Evolutionary conservation across 2,888 invertebrate species (phyloP).

Genomic region (Amphipyra berbera): DNA sequence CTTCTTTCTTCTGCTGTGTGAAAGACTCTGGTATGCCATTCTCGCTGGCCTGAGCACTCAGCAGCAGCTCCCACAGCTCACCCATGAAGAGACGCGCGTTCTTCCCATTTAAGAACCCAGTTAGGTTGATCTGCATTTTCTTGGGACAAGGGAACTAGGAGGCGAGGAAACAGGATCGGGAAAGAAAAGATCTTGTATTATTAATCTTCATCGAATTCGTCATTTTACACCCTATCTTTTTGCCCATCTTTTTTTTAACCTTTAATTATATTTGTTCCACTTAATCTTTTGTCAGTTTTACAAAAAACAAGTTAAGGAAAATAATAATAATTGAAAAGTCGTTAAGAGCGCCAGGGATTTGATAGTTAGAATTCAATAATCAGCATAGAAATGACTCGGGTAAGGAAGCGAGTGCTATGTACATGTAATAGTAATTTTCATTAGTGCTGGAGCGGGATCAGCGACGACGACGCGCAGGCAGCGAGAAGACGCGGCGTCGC

Average conservation of each 20-base stretch:
- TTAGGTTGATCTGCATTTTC: slow-evolving; percentile 99
- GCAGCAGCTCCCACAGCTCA: slow-evolving; percentile 98
- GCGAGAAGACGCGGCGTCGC: slow-evolving; percentile 59
- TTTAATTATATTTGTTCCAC: slow-evolving; percentile 36
- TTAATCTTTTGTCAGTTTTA: slow-evolving; percentile 41
- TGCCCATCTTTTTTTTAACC: slow-evolving; percentile 28
- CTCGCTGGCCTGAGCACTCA: slow-evolving; percentile 98
- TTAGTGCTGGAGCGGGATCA: slow-evolving; percentile 59
- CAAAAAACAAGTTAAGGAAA: slow-evolving; percentile 55
- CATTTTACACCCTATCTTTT: slow-evolving; percentile 66
- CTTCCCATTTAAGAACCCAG: slow-evolving; percentile 99
- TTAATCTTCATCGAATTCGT: slow-evolving; percentile 62
- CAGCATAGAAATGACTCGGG: slow-evolving; percentile 81
- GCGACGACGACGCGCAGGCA: slow-evolving; percentile 49
- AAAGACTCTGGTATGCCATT: slow-evolving; percentile 98
- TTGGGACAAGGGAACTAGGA: slow-evolving; percentile 98
- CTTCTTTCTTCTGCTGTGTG: slow-evolving; percentile 98
- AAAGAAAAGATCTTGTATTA: slow-evolving; percentile 80
- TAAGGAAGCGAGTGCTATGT: slow-evolving; percentile 80
- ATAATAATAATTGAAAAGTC: slow-evolving; percentile 71
- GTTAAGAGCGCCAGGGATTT: slow-evolving; percentile 73
- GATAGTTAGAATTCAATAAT: slow-evolving; percentile 19
- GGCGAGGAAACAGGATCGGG: slow-evolving; percentile 80
- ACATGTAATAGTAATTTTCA: slow-evolving; percentile 72
- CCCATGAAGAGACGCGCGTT: slow-evolving; percentile 99